Evolutionary conservation across 2,797 vertebrate genomes (phyloP).

Genomic region (Malacoctenus gilli): DNA sequence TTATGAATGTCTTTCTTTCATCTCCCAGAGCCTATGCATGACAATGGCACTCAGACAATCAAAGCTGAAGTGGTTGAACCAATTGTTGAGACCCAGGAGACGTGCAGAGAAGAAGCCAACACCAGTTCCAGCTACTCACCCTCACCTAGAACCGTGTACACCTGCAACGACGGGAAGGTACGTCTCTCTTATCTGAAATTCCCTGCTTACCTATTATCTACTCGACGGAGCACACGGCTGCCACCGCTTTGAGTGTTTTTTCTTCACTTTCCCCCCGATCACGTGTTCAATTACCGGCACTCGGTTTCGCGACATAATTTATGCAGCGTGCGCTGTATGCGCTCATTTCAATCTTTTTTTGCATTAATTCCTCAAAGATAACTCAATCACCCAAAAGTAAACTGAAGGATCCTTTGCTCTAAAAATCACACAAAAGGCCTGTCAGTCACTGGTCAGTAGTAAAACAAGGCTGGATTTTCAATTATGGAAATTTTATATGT

Average conservation of each 20-base stretch:
- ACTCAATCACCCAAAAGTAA: constrained; percentile 22
- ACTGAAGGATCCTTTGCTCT: constrained; percentile 4
- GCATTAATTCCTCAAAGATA: not conserved
- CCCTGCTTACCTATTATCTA: not conserved
- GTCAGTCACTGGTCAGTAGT: not conserved
- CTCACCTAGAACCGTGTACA: constrained; percentile 84
- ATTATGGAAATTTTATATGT: not conserved
- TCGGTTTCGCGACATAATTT: not conserved
- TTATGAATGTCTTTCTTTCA: constrained; percentile 12
- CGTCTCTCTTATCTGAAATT: constrained; percentile 15
- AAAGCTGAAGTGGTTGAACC: constrained; percentile 85
- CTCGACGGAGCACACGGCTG: not conserved
- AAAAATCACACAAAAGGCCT: constrained; percentile 5
- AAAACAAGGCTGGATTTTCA: constrained; percentile 6
- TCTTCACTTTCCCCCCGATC: no score
- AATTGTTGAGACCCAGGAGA: constrained; percentile 81
- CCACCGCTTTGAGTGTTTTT: no score
- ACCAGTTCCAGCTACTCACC: constrained; percentile 87
- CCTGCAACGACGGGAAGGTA: constrained; percentile 87
- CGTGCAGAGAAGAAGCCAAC: constrained; percentile 85
- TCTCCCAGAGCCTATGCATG: constrained; percentile 80
- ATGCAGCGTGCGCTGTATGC: constrained; percentile 12
- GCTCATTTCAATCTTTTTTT: not conserved
- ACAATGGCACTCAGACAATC: constrained; percentile 89
- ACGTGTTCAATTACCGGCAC: no score